Evolutionary conservation across 1,140 invertebrate genomes (phyloP).

Genomic region (Scaptomyza hsui): DNA sequence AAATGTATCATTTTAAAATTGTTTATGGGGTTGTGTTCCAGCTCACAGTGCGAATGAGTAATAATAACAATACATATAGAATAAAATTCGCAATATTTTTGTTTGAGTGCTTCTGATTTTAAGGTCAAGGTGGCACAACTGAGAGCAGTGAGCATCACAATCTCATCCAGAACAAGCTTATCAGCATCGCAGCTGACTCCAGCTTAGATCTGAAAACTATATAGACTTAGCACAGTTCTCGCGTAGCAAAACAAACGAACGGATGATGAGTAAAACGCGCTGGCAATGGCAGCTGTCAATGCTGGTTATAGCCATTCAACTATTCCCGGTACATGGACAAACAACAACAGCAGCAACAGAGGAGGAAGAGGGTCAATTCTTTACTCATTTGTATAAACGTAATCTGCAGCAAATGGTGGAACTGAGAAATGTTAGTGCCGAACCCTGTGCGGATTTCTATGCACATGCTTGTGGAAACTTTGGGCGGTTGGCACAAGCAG

Average conservation of each 20-base stretch:
- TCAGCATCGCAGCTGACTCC: slow-evolving; percentile 33
- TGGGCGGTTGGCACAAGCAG: not conserved
- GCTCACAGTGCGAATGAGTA: slow-evolving; percentile 48
- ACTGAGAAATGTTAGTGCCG: slow-evolving; percentile 47
- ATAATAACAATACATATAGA: slow-evolving; percentile 26
- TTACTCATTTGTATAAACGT: slow-evolving; percentile 56
- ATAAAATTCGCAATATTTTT: slow-evolving; percentile 10
- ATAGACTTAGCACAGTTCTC: slow-evolving; percentile 53
- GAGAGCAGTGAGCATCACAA: slow-evolving; percentile 15
- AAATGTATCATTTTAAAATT: too few relatives aligned
- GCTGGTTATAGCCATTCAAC: slow-evolving; percentile 16
- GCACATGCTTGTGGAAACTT: slow-evolving; percentile 71
- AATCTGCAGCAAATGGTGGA: slow-evolving; percentile 55
- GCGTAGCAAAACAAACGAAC: slow-evolving; percentile 54
- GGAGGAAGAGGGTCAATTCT: slow-evolving; percentile 41
- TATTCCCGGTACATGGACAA: slow-evolving; percentile 8
- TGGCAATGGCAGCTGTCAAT: slow-evolving; percentile 39
- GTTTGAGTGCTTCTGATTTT: slow-evolving; percentile 31
- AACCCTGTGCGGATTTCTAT: slow-evolving; percentile 75
- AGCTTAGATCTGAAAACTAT: slow-evolving; percentile 10
- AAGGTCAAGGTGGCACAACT: slow-evolving; percentile 60
- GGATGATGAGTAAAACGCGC: slow-evolving; percentile 50
- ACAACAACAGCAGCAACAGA: slow-evolving; percentile 5
- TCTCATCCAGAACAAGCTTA: slow-evolving; percentile 48
- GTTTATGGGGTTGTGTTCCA: too few relatives aligned